Conservation (phyloP, 2,888 invertebrate species). For the Parnassius apollo region DNA sequence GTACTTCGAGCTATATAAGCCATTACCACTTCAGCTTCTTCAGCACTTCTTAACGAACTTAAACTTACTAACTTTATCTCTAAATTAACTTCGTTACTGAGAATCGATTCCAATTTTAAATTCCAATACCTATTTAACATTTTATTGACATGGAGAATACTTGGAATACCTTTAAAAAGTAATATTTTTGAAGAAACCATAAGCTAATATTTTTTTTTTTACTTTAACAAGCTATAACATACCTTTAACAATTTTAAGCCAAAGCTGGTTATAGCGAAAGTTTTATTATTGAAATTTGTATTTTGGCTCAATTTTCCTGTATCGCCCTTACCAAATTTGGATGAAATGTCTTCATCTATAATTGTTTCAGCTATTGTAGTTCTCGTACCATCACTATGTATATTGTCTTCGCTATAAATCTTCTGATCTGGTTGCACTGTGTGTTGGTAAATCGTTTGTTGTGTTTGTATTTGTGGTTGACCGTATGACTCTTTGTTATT, state of each 20-base stretch:
- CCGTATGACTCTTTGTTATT: background rate
- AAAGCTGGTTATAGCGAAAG: constrained; percentile 49
- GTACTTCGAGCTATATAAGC: no score
- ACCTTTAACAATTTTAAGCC: constrained; percentile 59
- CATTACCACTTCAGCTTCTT: no score
- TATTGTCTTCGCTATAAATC: background rate
- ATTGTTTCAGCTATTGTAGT: background rate
- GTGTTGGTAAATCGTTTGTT: background rate
- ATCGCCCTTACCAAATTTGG: constrained; percentile 5
- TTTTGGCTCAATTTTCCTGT: constrained; percentile 22
- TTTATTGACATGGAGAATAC: no score
- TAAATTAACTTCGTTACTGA: no score
- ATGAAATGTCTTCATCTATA: background rate
- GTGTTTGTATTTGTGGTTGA: background rate
- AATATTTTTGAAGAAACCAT: background rate
- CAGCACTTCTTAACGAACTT: no score
- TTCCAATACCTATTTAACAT: no score
- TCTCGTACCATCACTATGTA: constrained; percentile 3
- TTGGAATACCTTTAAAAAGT: no score
- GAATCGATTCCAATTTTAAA: no score
- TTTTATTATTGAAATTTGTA: constrained; percentile 34
- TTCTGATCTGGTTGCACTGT: background rate
- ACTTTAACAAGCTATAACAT: constrained; percentile 28
- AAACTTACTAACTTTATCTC: no score
- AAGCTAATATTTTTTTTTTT: constrained; percentile 1